Evolutionary conservation across 2,797 vertebrate species (phyloP), one percentile per base, ranked within the genome.

Genomic region (Coregonus suidteri): DNA sequence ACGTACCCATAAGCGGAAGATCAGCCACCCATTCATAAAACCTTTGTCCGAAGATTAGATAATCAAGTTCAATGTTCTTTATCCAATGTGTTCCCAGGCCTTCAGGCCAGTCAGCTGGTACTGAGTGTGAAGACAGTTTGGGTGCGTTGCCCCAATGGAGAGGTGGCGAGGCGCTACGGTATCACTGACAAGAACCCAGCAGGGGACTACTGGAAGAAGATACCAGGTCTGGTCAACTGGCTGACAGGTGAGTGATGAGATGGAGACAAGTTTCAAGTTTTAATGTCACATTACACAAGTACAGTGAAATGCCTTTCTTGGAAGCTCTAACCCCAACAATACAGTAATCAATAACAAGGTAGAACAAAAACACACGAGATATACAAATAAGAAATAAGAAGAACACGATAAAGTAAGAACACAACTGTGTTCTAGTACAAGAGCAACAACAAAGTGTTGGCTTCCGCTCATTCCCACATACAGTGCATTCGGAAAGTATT

Each of bases 151-250:
- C 92, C 95, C 4, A 98, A 95, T 0, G 98, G 97, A 3, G 97
- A 98, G 3, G 83, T 99, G 2, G 97, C 97, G 62, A 95, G 98
- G 2, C 95, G 98, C 0, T 98, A 98, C 0, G 98, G 98, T 1
- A 41, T 99, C 87, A 96, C 95, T 0, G 95, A 96, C 77, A 95
- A 95, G 79, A 98, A 99, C 82, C 94, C 96, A 0, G 96, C 97
- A 0, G 98, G 98, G 73, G 98, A 99, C 78, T 99, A 99, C 91
- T 99, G 98, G 98, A 99, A 99, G 88, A 99, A 97, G 84, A 95
- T 97, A 64, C 98, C 98, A 0, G 98, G 98, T 7, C 91, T 82
- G 0, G 92, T 94, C 77, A 89, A 91, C 1, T 98, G 95, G 84
- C 86, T 99, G 73, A 95, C 97, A 89, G 96, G 98, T 94, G 82